Evolutionary conservation across 2,113 vertebrate species (phyloP).

Genomic region (Pygoscelis adeliae): DNA sequence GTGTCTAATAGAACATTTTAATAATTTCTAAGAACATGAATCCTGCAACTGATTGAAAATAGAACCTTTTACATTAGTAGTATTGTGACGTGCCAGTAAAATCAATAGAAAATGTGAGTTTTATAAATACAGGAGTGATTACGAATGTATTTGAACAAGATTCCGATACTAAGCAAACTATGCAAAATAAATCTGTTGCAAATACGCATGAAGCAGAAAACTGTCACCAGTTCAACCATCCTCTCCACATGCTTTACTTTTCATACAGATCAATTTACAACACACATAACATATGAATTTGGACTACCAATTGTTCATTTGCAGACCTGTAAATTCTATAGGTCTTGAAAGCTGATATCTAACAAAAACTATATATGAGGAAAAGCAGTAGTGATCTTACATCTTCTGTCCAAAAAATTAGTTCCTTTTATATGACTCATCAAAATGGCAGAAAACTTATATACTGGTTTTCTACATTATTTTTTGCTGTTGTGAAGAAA

Average conservation of each 20-base stretch:
- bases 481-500: background rate
- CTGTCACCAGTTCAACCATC: background rate
- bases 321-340: background rate
- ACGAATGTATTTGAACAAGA: background rate
- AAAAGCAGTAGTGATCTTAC: background rate
- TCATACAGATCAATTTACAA: background rate
- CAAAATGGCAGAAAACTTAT: background rate
- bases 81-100: background rate
- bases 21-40: slow-evolving; percentile 18
- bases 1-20: slow-evolving; percentile 7
- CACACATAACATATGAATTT: background rate
- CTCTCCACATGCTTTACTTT: background rate
- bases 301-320: background rate
- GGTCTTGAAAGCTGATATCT: background rate
- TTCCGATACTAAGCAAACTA: background rate
- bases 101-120: background rate
- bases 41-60: background rate
- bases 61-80: background rate
- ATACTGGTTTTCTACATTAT: background rate
- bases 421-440: background rate
- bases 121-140: background rate
- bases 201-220: background rate
- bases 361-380: background rate
- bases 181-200: background rate
- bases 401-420: background rate